These are phyloP conservation scores for Ptychoptera contaminata DNA, from an alignment of 2,888 invertebrate genomes.

Conservation along the genomic window DNA sequence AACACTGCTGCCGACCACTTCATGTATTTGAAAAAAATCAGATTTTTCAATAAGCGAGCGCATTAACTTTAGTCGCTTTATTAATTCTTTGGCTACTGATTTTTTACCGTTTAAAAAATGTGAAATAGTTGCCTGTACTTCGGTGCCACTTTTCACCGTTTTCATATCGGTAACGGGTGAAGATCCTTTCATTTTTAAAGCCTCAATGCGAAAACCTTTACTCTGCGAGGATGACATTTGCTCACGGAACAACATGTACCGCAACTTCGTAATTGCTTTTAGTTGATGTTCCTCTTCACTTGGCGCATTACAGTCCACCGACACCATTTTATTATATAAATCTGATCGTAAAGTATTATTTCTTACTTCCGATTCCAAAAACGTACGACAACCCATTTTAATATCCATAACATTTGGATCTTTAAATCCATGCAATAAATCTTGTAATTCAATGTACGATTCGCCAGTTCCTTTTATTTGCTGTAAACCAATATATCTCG, in stretches of 20 bases:
- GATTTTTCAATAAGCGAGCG: conserved; percentile 67
- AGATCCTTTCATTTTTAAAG: conserved; percentile 71
- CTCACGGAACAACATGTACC: conserved; percentile 95
- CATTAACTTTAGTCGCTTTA: conserved; percentile 61
- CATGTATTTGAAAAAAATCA: conserved; percentile 69
- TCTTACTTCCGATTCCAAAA: conserved; percentile 86
- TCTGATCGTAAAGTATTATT: conserved; percentile 72
- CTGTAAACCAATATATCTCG: conserved; percentile 70
- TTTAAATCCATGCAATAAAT: conserved; percentile 75
- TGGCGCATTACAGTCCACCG: conserved; percentile 75
- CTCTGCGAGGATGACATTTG: conserved; percentile 82
- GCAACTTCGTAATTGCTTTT: conserved; percentile 81
- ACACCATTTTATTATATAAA: conserved; percentile 91
- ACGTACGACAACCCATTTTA: conserved; percentile 92
- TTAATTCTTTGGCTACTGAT: conserved; percentile 48
- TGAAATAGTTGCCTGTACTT: conserved; percentile 57
- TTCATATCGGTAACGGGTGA: conserved; percentile 78
- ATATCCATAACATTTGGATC: conserved; percentile 95
- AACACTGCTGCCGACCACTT: conserved; percentile 87
- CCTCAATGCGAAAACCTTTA: conserved; percentile 92
- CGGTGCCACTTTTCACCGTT: conserved; percentile 61
- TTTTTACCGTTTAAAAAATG: conserved; percentile 54
- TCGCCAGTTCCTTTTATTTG: conserved; percentile 50
- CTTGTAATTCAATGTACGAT: conserved; percentile 88
- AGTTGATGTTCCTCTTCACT: conserved; percentile 65